Evolutionary conservation across 2,113 vertebrate species (phyloP), one percentile per base, ranked within the genome.

Genomic region (Elachura formosa): DNA sequence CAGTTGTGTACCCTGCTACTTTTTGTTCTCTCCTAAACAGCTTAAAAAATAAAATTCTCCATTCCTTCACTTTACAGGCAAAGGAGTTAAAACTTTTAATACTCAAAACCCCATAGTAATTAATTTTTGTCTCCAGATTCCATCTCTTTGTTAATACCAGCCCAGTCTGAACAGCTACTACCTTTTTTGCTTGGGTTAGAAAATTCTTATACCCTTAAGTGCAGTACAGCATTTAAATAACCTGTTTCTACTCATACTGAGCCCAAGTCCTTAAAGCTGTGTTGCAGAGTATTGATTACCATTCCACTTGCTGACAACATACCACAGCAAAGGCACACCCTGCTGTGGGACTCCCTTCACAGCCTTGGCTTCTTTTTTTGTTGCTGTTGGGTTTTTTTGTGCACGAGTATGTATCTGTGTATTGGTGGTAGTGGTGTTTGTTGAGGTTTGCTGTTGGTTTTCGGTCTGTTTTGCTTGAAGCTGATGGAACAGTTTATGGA

Each of bases 321-420:
- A 5, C 36, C 63, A 20, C 18, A 59, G 31, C n/a, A 71, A 78
- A 3, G 16, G 43, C 33, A 71, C 7, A 48, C 40, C 8, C 26
- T 40, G n/a, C 31, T n/a, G 38, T 29, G 33, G 34, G 38, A 19
- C 38, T 55, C n/a, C 31, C 31, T 59, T 51, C 63, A 45, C 54
- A 77, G 29, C 15, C 40, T 33, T 29, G 31, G 5, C 20, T n/a
- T 58, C 12, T 66, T 51, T 61, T 31, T 33, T 7, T 8, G 20
- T 24, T 43, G 36, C 12, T 26, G 17, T 4, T 41, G 45, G 6
- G 23, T 7, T 9, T 25, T 29, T 28, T 11, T 55, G 9, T 21
- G 10, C 4, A 2, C 3, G 3, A 41, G 21, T 6, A 1, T 20
- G 4, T 38, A 16, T 11, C 10, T 24, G 21, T 12, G 9, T 34